Percentiles rank a stretch among this genome's conserved stretches.
These are phyloP conservation scores for Sepiola atlantica DNA, from an alignment of 2,888 invertebrate genomes.

Conservation along the genomic window DNA sequence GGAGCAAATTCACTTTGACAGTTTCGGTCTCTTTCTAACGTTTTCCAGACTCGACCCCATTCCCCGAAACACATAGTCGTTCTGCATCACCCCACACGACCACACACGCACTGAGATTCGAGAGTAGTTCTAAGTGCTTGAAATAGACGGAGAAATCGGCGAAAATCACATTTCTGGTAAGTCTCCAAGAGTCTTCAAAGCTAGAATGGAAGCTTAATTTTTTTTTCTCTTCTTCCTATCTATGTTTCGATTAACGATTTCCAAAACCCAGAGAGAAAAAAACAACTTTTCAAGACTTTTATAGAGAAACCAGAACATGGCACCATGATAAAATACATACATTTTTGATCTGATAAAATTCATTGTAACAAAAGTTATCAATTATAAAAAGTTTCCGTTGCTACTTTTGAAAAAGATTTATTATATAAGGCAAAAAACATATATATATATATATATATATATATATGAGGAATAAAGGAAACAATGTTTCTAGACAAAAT, in stretches of 20 bases:
- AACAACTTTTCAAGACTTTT: neutral
- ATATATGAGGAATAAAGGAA: no score
- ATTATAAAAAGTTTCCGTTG: neutral
- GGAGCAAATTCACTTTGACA: neutral
- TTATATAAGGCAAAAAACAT: no score
- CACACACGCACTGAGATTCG: neutral
- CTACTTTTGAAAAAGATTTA: no score
- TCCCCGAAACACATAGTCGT: neutral
- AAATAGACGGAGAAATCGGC: neutral
- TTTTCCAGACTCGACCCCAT: neutral
- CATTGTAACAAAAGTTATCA: neutral
- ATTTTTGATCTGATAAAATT: neutral
- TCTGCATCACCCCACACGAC: neutral
- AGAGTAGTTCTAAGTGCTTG: slow-evolving; percentile 9
- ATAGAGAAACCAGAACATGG: neutral
- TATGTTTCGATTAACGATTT: neutral
- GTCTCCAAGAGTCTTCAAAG: neutral
- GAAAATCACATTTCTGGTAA: neutral
- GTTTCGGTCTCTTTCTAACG: neutral
- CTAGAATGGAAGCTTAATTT: neutral
- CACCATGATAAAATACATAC: neutral
- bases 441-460: no score
- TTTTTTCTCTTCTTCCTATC: neutral
- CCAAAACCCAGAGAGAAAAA: neutral
- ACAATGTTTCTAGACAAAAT: no score